Base-by-base conservation (phyloP, 92 coral and sea anemone species). In the Parazoanthus swiftii region DNA sequence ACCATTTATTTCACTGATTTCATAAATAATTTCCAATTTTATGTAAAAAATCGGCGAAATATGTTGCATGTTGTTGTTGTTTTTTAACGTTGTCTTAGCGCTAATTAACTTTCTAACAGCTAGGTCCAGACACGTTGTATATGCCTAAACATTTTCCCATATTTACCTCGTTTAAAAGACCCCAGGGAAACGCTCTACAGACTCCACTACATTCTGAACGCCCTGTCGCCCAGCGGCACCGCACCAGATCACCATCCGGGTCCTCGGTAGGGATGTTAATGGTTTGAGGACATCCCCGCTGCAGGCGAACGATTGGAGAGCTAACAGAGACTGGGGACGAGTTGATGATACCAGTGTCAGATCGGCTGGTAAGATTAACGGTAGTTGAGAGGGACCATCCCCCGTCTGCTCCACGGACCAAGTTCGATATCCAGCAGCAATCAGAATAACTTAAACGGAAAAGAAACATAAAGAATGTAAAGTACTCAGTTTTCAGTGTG, bases 321-420 rank as follows among this genome's bases (percentile, higher is more conserved):
- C 88, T 91, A 65, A 75, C 82, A 23, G 93, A 89, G 71, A 89
- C 76, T 51, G 93, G 93, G n/a, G 93, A 85, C 63, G 93, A 91
- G 85, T 91, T 91, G 20, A 91, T 91, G 89, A 35, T 80, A 9
- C 90, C 90, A 23, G 65, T 89, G 33, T 89, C 93, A 2, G 88
- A n/a, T 54, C 93, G 88, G 38, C 10, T 65, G 16, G 85, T 85
- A 3, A 91, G 93, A 56, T 89, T 85, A 37, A 91, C 89, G 6
- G 78, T 65, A 33, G 92, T 71, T 20, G 93, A 78, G 23, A 91
- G 81, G n/a, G 76, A 63, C 93, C 93, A 91, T 0, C 66, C 67
- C 0, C 86, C 56, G 46, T 54, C 39, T 33, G 66, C 89, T 42
- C 89, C 90, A 8, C 26, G 43, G 6, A 56, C 59, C 75, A 91